Base-by-base conservation (phyloP, 2,113 vertebrate species). In the Empidonax traillii region DNA sequence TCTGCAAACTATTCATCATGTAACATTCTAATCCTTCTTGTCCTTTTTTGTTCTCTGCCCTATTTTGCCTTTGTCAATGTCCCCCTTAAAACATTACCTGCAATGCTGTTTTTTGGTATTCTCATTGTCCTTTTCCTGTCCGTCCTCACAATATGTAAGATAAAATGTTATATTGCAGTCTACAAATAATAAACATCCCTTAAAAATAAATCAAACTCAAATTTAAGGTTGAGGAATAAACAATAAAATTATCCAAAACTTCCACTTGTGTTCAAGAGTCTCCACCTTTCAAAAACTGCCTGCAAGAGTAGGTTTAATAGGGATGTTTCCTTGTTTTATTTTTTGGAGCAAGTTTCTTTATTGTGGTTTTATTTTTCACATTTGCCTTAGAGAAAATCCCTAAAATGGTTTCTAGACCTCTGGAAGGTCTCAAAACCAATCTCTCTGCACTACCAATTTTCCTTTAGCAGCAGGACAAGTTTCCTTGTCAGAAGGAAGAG, bases 391-490 rank as follows among this genome's bases (percentile, higher is more conserved):
- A 93, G 82, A 74, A 93, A 84, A 81, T 65, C 33, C 92, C 73
- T 78, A 73, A 85, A 88, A 78, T 72, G 9, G 37, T 90, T 52
- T 81, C n/a, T 74, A 31, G 67, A 63, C 28, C 55, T 92, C 93
- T 66, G 81, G 74, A 95, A 96, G 47, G 49, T 90, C 79, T 86
- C 76, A 90, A 53, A 94, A 89, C 37, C 69, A 91, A 75, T 82
- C 66, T 91, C 94, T 72, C 30, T 88, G 51, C 49, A 69, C 58
- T 87, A 94, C 75, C 78, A 69, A 87, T 95, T 95, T 92, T 71
- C 59, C 65, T 81, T 81, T 74, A 95, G 56, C 85, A 97, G 89
- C 85, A 95, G 94, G 95, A 95, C 41, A 95, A 93, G 79, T 59
- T 85, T 78, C 76, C 59, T 84, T 89, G 80, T 81, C 80, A 92